These are phyloP conservation scores for Syngnathus floridae DNA, from an alignment of 2,113 vertebrate genomes.

Conservation along the genomic window DNA sequence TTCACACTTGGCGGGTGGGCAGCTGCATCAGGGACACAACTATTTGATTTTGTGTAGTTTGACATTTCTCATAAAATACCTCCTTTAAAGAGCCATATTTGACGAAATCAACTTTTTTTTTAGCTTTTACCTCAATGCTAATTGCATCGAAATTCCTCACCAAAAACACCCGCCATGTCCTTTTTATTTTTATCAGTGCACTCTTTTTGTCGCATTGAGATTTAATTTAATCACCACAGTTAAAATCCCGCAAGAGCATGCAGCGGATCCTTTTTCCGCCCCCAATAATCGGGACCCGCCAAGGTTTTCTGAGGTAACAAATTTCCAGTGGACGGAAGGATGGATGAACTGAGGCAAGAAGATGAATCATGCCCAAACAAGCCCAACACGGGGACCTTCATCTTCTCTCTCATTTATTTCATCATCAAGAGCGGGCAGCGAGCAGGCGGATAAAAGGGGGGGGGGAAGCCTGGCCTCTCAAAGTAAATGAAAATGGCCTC, in stretches of 20 bases:
- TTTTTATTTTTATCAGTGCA: too few relatives aligned
- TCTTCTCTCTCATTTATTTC: conserved; percentile 5
- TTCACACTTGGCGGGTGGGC: too few relatives aligned
- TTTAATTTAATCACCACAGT: background rate
- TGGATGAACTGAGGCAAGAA: conserved; percentile 15
- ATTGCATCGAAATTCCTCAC: too few relatives aligned
- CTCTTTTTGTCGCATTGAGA: background rate
- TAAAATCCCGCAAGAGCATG: background rate
- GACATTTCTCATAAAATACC: background rate
- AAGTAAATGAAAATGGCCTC: background rate
- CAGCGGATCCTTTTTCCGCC: background rate
- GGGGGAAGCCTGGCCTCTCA: background rate
- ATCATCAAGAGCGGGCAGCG: background rate
- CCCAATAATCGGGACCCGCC: background rate
- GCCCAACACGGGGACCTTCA: conserved; percentile 17
- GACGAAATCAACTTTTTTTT: too few relatives aligned
- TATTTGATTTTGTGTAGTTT: too few relatives aligned
- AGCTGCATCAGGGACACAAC: too few relatives aligned
- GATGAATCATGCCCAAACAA: conserved; percentile 45
- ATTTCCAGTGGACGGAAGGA: conserved; percentile 32
- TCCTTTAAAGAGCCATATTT: background rate
- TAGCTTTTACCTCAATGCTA: too few relatives aligned
- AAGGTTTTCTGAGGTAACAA: conserved; percentile 17
- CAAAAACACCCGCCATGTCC: too few relatives aligned
- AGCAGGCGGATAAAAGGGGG: too few relatives aligned